phyloP scores from a whole-genome alignment of 2,888 invertebrate genomes.

The Galerucella pusilla region DNA sequence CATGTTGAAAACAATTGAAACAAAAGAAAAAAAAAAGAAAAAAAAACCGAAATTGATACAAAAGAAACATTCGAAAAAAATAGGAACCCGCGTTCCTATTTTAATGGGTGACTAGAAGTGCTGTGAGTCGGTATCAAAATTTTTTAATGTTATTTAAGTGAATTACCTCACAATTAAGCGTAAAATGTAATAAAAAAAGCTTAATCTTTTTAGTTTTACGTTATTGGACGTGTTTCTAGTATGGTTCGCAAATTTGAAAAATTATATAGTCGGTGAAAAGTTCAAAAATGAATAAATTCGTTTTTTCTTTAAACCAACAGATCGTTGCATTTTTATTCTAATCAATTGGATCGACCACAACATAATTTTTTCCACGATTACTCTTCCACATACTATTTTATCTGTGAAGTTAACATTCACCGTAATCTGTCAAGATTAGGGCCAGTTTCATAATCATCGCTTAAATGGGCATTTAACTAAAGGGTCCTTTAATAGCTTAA shows the following conservation, averaged over 20 bases:
- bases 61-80: slow-evolving; percentile 20
- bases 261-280: neutral
- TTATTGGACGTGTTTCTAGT: slow-evolving; percentile 4
- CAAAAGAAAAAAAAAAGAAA: slow-evolving; percentile 20
- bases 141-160: slow-evolving; percentile 21
- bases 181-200: slow-evolving; percentile 21
- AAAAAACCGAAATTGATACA: slow-evolving; percentile 18
- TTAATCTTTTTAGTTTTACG: slow-evolving; percentile 5
- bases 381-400: no score
- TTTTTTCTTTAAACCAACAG: neutral
- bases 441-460: no score
- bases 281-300: neutral
- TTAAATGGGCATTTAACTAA: no score
- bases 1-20: slow-evolving; percentile 38
- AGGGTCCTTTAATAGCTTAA: no score
- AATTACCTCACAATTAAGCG: slow-evolving; percentile 23
- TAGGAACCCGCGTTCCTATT: slow-evolving; percentile 16
- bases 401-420: no score
- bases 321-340: no score
- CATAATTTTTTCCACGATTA: no score
- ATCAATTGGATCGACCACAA: no score
- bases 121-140: slow-evolving; percentile 35
- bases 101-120: slow-evolving; percentile 33
- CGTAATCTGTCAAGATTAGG: no score
- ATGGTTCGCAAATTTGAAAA: neutral